Base-by-base conservation (phyloP, 2,113 vertebrate species). In the Pluvianellus socialis region DNA sequence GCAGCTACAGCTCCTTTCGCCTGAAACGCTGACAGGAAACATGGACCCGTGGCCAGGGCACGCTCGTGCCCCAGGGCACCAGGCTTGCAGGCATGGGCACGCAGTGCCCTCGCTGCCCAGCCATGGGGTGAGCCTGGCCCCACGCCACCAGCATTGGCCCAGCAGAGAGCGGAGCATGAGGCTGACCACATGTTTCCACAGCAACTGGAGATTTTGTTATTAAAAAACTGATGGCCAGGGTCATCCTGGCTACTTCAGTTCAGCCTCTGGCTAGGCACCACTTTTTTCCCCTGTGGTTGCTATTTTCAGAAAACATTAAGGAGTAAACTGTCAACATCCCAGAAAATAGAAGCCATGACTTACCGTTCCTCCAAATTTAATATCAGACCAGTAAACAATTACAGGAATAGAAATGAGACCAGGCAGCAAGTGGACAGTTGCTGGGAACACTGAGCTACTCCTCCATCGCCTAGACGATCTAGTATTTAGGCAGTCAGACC, bases 61-160 rank as follows among this genome's bases (percentile, higher is more conserved):
- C 8, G 61, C 38, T 38, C 0, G 0, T 40, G 52, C 10, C 20
- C 4, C 12, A 35, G 56, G 16, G 55, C 2, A 1, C 16, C n/a
- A 23, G 84, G 27, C 49, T 76, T 10, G 3, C 15, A 26, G 38
- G 20, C 52, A 47, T 5, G 3, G 49, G 45, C 33, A 26, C 1
- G 2, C 0, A 0, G 8, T 67, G 38, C 19, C 63, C n/a, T 88
- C 6, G 0, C 21, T 63, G 61, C 33, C 47, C 1, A 2, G 65
- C 40, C 40, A 6, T 3, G 23, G 32, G 45, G 52, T 2, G 0
- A 82, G 52, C 71, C 71, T 45, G 44, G 35, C 26, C 7, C 45
- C 2, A 1, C 1, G 16, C 59, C 42, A 70, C 61, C 10, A 8
- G 8, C 24, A 18, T 1, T 6, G 7, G 33, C 38, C 56, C 30